Conservation (phyloP, 2,113 vertebrate species). For the Xenus cinereus region DNA sequence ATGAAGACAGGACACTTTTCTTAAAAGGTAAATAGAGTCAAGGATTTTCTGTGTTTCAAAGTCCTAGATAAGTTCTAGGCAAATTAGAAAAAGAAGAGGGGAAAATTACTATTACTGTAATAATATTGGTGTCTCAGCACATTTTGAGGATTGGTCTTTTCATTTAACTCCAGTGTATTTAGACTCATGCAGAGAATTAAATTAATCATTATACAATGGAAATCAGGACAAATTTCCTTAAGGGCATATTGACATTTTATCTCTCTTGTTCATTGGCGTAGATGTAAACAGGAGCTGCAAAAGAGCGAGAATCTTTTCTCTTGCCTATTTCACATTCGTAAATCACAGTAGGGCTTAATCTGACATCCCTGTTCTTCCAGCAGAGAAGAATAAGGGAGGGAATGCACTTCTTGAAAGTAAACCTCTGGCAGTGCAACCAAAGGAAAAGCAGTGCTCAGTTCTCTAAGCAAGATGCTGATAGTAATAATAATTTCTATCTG, state of each 20-base stretch:
- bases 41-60: neutral
- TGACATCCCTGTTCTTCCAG: neutral
- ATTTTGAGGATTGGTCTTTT: slow-evolving; percentile 1
- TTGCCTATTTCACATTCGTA: neutral
- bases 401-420: neutral
- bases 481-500: neutral
- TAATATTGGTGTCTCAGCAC: neutral
- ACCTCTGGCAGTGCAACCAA: neutral
- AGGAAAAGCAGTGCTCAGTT: neutral
- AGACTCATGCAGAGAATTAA: slow-evolving; percentile 27
- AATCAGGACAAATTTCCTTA: slow-evolving; percentile 22
- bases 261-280: neutral
- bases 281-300: slow-evolving; percentile 4
- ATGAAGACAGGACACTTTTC: neutral
- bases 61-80: neutral
- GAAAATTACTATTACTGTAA: neutral
- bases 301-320: neutral
- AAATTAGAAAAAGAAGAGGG: neutral
- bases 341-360: neutral
- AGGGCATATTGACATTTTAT: slow-evolving; percentile 28
- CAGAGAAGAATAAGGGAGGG: neutral
- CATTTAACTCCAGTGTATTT: neutral
- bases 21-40: neutral
- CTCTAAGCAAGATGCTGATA: neutral
- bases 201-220: slow-evolving; percentile 20